These are phyloP conservation scores for Strongylocentrotus purpuratus DNA, from an alignment of 35 echinoderm and acorn worm species.

Conservation along the genomic window DNA sequence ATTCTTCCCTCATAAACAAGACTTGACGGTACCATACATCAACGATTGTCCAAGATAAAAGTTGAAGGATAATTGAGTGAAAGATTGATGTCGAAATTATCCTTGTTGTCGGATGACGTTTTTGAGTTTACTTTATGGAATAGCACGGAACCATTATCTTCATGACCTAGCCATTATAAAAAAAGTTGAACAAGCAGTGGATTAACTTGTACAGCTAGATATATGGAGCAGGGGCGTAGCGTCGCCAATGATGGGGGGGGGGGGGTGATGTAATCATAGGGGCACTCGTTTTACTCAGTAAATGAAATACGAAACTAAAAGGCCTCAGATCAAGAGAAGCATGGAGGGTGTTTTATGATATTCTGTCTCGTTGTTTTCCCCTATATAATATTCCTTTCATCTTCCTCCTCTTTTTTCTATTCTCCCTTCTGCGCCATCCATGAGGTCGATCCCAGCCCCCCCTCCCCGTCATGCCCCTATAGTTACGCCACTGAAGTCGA, in stretches of 20 bases:
- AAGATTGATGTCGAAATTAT: not conserved
- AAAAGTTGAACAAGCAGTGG: not conserved
- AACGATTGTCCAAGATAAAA: not conserved
- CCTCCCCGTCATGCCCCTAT: no score
- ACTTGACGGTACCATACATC: not conserved
- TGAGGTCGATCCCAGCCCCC: no score
- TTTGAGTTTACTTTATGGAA: not conserved
- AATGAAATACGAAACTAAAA: no score
- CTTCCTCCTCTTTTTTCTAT: no score
- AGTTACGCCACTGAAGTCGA: no score
- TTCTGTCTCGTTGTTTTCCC: no score
- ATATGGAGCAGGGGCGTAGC: not conserved
- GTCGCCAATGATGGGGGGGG: not conserved
- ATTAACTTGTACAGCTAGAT: not conserved
- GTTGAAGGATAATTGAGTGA: not conserved
- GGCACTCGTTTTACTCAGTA: not conserved
- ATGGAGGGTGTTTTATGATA: no score
- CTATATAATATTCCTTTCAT: no score
- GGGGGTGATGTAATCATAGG: not conserved
- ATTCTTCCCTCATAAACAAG: not conserved
- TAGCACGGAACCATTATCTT: not conserved
- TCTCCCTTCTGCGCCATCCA: no score
- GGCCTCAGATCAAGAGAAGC: no score
- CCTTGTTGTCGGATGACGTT: not conserved
- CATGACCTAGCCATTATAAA: not conserved